phyloP scores from a whole-genome alignment of 2,113 vertebrate genomes.

The Pogonocichla stellata region DNA sequence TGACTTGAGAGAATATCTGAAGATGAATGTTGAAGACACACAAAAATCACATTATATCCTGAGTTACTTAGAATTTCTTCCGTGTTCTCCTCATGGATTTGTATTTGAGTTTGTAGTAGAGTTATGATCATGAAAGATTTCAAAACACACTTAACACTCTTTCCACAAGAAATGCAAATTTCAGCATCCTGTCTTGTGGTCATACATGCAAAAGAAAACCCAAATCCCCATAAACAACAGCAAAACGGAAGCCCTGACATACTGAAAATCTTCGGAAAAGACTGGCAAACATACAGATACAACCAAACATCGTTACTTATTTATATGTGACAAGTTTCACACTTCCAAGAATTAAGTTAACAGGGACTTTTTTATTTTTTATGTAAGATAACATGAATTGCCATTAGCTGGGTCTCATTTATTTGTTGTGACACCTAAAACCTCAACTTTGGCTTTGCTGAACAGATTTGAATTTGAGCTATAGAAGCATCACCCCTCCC shows the following conservation, averaged over 20 bases:
- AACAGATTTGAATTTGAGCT: background rate
- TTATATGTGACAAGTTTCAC: background rate
- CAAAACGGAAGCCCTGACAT: background rate
- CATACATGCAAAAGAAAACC: background rate
- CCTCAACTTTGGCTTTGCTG: background rate
- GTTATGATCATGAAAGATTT: background rate
- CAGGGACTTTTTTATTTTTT: background rate
- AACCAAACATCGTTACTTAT: background rate
- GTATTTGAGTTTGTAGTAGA: background rate
- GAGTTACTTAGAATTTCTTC: background rate
- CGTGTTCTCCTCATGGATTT: background rate
- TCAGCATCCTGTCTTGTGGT: background rate
- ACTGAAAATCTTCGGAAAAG: background rate
- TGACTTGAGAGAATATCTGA: background rate
- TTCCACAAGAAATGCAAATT: background rate
- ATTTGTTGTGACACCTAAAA: background rate
- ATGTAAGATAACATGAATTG: background rate
- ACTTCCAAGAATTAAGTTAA: background rate
- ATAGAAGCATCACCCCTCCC: fast-evolving
- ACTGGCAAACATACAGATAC: background rate
- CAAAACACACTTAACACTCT: background rate
- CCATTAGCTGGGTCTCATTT: background rate
- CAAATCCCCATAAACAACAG: background rate
- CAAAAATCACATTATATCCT: background rate
- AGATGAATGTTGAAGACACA: background rate